Base-by-base conservation (phyloP, 2,888 invertebrate species). In the Zygaena filipendulae region DNA sequence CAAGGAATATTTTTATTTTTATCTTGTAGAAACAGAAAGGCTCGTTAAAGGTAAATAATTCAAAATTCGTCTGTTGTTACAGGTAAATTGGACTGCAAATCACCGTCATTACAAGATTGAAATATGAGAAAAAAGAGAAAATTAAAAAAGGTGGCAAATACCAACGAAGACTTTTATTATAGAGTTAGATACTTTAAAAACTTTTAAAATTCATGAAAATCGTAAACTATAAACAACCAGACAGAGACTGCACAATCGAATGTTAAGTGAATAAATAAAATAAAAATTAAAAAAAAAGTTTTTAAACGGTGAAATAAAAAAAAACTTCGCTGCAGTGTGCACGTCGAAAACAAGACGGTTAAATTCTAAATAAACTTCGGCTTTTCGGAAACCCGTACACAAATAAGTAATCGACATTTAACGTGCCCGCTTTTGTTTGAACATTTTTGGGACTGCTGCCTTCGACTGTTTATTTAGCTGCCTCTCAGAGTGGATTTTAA, bases 61-160 rank as follows among this genome's bases (percentile, higher is more conserved):
- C n/a, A n/a, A n/a, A n/a, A n/a, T n/a, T n/a, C n/a, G n/a, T n/a
- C n/a, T n/a, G n/a, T n/a, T n/a, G n/a, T n/a, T n/a, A n/a, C n/a
- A n/a, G n/a, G n/a, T n/a, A n/a, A n/a, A n/a, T n/a, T n/a, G n/a
- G n/a, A n/a, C n/a, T n/a, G n/a, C n/a, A n/a, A n/a, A n/a, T n/a
- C n/a, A n/a, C n/a, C n/a, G n/a, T n/a, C n/a, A n/a, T n/a, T n/a
- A n/a, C n/a, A n/a, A n/a, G n/a, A n/a, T n/a, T n/a, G n/a, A n/a
- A 74, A 63, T 66, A 77, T 74, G 77, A 71, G 61, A 72, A 77
- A 77, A 53, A 75, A 70, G 68, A 72, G 75, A 67, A 77, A 74
- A 68, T 46, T 50, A 36, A 55, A 41, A 49, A 40, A 32, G 18
- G 40, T 46, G 41, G n/a, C n/a, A n/a, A n/a, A n/a, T n/a, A n/a